Base-by-base conservation (phyloP, 2,113 vertebrate genomes). In the Xenotilapia longispinis region DNA sequence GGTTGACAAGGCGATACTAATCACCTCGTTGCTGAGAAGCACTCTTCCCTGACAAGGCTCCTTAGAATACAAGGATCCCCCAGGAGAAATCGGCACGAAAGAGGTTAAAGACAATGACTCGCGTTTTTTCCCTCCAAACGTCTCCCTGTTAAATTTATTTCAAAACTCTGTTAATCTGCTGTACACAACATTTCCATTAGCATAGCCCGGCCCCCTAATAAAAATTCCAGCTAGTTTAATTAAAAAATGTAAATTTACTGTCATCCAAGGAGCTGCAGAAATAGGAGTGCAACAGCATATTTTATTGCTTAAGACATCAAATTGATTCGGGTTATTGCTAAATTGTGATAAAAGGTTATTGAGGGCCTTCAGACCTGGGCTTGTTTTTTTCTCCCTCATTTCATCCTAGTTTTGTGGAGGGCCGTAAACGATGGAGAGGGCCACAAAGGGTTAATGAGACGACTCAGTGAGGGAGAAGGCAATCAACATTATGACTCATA, bases 231-330 rank as follows among this genome's bases (percentile, higher is more conserved):
- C 98, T 99, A 98, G 98, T 99, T 99, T 99, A 99, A 99, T 99
- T 99, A 99, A 99, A 99, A 99, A 99, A 99, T 99, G 98, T 99
- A 99, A 99, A 99, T 99, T 99, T 99, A 98, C 98, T 99, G 98
- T 99, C 98, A 99, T 98, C 97, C 97, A 94, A 98, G 97, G 98
- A 98, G 97, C 97, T 97, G 96, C 97, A 98, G 98, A 99, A 98
- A 98, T 97, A 98, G 97, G 98, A 99, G 97, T 97, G 98, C 98
- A 98, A 98, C 97, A 97, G 98, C 98, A 98, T 98, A 98, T 99
- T 99, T 98, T 99, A 99, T 98, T 98, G 98, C 98, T 98, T 97
- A 98, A 99, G 98, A 98, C 98, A 97, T 99, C 98, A 98, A 98
- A 98, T 97, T 97, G 97, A 99, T 98, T 98, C 93, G 96, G 97